Evolutionary conservation across 2,888 invertebrate species (phyloP), one percentile per base, ranked within the genome.

Genomic region (Zootermopsis nevadensis): DNA sequence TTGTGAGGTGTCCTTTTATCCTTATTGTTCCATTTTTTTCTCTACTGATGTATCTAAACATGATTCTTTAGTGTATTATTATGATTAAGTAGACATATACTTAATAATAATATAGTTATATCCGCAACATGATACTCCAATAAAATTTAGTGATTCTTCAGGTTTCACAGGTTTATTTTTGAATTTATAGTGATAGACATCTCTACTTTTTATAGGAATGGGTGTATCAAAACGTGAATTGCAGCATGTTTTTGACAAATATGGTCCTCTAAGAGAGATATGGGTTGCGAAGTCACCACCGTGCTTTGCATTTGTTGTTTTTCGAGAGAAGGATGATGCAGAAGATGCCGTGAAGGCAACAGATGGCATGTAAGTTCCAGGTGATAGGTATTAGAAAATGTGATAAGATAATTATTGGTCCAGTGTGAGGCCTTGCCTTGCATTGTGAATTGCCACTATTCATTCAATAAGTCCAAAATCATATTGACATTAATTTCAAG

Each of bases 291-390:
- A 91, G 85, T 92, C 91, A 86, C 91, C 92, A 19, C 93, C 92
- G 0, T 92, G 92, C 86, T 93, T 92, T 89, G 92, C 92, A n/a
- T 92, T 93, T 89, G 90, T 92, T 80, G 92, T 92, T 19, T 93
- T 89, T 87, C 91, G 91, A 86, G 90, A 91, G 85, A 90, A 90
- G 86, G 91, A 91, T 86, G 90, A 91, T 87, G 92, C 92, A 30
- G 89, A 89, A 82, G 89, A 89, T 81, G 91, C 91, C 24, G 85
- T 91, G 38, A 89, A 89, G 86, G 89, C 88, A 80, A 88, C 89
- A 33, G 91, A 91, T 87, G 91, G 91, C 85, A 88, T 89, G 92
- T 92, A 90, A 90, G 91, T 88, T 35, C 19, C 10, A n/a, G 12
- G 15, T 48, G 1, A 19, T 48, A 48, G 48, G 3, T 48, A 48